phyloP scores from a whole-genome alignment of 2,797 vertebrate genomes.

The Adrianichthys oophorus region DNA sequence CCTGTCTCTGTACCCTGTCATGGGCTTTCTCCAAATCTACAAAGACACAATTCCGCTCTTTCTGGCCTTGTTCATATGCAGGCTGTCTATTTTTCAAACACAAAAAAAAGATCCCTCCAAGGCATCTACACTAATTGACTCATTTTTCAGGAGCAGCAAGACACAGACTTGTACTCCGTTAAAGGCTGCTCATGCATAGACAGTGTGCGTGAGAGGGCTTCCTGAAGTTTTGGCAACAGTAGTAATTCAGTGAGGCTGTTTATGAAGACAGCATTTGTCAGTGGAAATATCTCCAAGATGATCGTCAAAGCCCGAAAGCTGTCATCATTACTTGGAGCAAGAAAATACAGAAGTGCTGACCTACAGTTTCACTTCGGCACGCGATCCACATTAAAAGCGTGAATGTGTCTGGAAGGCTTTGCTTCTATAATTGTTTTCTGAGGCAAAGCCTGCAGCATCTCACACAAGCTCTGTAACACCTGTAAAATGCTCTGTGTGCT shows the following conservation, averaged over 20 bases:
- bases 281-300: slow-evolving; percentile 37
- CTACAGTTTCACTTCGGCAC: slow-evolving; percentile 25
- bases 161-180: slow-evolving; percentile 36
- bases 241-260: slow-evolving; percentile 5
- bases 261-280: slow-evolving; percentile 26
- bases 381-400: slow-evolving; percentile 20
- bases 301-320: slow-evolving; percentile 30
- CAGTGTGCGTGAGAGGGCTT: slow-evolving; percentile 6
- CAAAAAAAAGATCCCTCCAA: slow-evolving; percentile 23
- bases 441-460: slow-evolving; percentile 17
- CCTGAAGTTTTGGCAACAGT: neutral
- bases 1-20: no score
- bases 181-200: slow-evolving; percentile 22
- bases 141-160: slow-evolving; percentile 41
- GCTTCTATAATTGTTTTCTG: slow-evolving; percentile 10
- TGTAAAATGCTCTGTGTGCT: slow-evolving; percentile 17
- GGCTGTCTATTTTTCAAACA: neutral
- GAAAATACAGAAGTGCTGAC: slow-evolving; percentile 40
- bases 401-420: neutral
- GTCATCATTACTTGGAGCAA: slow-evolving; percentile 38
- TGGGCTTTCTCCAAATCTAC: no score
- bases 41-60: no score
- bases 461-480: slow-evolving; percentile 22
- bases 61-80: neutral
- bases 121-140: slow-evolving; percentile 55